These are phyloP conservation scores for Halichondria panicea DNA, from an alignment of 37 sponge, comb jelly and placozoan species.

Conservation along the genomic window DNA sequence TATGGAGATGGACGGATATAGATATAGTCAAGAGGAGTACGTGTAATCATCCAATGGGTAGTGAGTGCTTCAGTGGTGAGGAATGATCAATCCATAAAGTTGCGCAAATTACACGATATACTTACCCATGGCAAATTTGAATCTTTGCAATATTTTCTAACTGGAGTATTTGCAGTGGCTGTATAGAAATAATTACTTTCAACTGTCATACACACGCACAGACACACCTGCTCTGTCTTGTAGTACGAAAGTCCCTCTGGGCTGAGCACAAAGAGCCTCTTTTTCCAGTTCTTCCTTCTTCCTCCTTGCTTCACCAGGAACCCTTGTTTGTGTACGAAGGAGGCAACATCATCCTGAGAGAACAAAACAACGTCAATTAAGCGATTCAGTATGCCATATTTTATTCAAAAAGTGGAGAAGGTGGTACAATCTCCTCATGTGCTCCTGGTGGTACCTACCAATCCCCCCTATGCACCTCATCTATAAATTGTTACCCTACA, in stretches of 20 bases:
- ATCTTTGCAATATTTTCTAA: conserved; percentile 43
- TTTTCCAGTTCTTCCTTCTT: conserved; percentile 73
- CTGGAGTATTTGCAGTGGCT: conserved; percentile 49
- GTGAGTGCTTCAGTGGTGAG: neutral
- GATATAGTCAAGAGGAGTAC: neutral
- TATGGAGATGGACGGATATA: neutral
- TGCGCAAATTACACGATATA: neutral
- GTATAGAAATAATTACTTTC: neutral
- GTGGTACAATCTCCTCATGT: no score
- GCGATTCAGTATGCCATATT: no score
- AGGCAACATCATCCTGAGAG: neutral
- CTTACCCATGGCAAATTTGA: conserved; percentile 49
- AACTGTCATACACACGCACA: neutral
- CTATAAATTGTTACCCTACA: no score
- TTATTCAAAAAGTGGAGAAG: neutral
- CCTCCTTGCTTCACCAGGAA: conserved; percentile 77
- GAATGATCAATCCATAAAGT: neutral
- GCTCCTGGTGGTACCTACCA: no score
- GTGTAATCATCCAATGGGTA: neutral
- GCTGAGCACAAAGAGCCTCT: conserved; percentile 70
- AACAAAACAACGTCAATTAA: no score
- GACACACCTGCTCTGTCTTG: conserved; percentile 66
- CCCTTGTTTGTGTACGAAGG: conserved; percentile 68
- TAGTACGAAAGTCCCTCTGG: conserved; percentile 60
- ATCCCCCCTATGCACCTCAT: no score